Conservation (phyloP, 1,140 invertebrate genomes). For the Orchestia grillus region DNA sequence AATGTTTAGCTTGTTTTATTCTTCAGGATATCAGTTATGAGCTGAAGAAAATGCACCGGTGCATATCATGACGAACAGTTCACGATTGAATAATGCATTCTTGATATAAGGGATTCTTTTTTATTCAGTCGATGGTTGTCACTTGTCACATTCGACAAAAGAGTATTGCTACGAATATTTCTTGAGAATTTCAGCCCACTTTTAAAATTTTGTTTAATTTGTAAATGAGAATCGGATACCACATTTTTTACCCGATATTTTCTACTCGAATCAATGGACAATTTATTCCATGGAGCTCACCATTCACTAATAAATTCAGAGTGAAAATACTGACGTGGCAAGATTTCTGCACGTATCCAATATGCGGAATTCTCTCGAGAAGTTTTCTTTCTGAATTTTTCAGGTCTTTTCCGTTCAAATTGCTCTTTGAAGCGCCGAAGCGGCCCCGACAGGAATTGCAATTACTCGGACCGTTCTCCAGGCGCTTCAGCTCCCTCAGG, state of each 20-base stretch:
- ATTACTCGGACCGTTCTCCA: background rate
- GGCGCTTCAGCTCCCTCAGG: background rate
- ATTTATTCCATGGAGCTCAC: background rate
- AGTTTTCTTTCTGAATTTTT: background rate
- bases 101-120: no score
- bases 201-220: background rate
- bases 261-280: background rate
- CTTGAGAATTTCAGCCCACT: background rate
- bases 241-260: background rate
- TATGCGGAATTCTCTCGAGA: background rate
- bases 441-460: background rate
- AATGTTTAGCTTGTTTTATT: no score
- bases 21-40: no score
- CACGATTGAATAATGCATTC: no score
- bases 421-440: background rate
- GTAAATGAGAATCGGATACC: background rate
- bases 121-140: no score
- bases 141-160: background rate
- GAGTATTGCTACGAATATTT: background rate
- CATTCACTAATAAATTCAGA: background rate
- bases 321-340: background rate
- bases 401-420: background rate
- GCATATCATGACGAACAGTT: no score
- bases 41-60: no score
- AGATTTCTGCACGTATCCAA: background rate